These are phyloP conservation scores for Cyrtodaria siliqua DNA, from an alignment of 2,888 invertebrate species.

Conservation along the genomic window DNA sequence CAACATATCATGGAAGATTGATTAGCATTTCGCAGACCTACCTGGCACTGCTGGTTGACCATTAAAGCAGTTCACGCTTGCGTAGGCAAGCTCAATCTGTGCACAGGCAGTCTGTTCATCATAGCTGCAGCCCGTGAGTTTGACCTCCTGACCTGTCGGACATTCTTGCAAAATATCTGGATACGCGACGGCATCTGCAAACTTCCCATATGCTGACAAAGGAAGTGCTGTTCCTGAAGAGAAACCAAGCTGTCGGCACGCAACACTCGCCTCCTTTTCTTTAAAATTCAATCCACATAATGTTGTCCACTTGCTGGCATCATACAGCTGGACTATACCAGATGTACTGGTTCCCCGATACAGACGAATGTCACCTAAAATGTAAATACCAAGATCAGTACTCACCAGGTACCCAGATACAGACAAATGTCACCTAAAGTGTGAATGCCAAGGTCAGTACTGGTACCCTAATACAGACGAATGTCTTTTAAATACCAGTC, in stretches of 20 bases:
- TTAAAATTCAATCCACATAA: slow-evolving; percentile 42
- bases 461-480: too few relatives aligned
- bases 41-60: slow-evolving; percentile 9
- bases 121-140: slow-evolving; percentile 32
- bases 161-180: slow-evolving; percentile 24
- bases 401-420: neutral
- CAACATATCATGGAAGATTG: too few relatives aligned
- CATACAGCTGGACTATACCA: slow-evolving; percentile 49
- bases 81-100: slow-evolving; percentile 20
- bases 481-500: too few relatives aligned
- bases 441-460: neutral
- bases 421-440: slow-evolving; percentile 12
- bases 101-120: slow-evolving; percentile 11
- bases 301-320: slow-evolving; percentile 29
- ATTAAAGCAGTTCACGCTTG: slow-evolving; percentile 41
- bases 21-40: neutral
- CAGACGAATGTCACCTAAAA: slow-evolving; percentile 30
- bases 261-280: slow-evolving; percentile 25
- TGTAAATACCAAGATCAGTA: neutral
- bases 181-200: slow-evolving; percentile 10
- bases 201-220: slow-evolving; percentile 35
- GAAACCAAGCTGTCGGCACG: slow-evolving; percentile 34
- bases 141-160: slow-evolving; percentile 20
- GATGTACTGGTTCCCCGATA: slow-evolving; percentile 18
- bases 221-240: slow-evolving; percentile 21